Percentiles rank a stretch among this genome's conserved stretches.
Conservation (phyloP, 2,797 vertebrate genomes). For the Pseudochirops corinnae region DNA sequence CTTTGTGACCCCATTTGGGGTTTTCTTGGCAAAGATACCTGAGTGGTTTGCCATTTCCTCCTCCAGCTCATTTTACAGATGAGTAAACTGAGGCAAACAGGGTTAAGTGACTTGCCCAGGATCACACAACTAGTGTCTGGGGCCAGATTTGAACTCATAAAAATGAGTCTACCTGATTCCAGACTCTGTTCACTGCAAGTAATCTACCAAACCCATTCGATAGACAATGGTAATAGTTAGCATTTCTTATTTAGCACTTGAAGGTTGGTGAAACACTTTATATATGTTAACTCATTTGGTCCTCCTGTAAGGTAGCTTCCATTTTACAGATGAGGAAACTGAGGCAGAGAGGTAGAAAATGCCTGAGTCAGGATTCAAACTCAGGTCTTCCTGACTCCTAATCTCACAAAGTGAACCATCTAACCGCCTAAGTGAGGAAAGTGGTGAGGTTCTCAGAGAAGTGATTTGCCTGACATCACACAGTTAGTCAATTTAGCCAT, state of each 20-base stretch:
- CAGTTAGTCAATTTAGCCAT: neutral
- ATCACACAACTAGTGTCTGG: neutral
- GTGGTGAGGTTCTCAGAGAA: neutral
- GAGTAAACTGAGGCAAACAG: neutral
- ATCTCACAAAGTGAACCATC: neutral
- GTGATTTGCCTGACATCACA: neutral
- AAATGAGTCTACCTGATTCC: neutral
- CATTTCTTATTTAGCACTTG: neutral
- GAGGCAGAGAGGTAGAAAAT: neutral
- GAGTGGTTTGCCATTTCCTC: neutral
- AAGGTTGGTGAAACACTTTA: neutral
- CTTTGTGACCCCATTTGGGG: neutral
- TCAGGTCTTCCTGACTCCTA: neutral
- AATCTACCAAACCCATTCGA: neutral
- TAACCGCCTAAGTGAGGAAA: neutral
- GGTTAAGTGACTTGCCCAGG: neutral
- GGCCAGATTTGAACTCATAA: neutral
- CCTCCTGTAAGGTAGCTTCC: neutral
- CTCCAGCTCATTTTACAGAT: neutral
- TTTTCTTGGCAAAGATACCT: neutral
- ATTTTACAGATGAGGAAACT: neutral
- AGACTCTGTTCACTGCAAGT: neutral
- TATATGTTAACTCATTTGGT: neutral
- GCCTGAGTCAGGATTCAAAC: neutral
- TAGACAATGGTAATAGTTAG: neutral